A percentile compares a stretch with the other conserved stretches of the same genome.
phyloP scores from a whole-genome alignment of 1,140 invertebrate species.

The Neodiprion virginianus region DNA sequence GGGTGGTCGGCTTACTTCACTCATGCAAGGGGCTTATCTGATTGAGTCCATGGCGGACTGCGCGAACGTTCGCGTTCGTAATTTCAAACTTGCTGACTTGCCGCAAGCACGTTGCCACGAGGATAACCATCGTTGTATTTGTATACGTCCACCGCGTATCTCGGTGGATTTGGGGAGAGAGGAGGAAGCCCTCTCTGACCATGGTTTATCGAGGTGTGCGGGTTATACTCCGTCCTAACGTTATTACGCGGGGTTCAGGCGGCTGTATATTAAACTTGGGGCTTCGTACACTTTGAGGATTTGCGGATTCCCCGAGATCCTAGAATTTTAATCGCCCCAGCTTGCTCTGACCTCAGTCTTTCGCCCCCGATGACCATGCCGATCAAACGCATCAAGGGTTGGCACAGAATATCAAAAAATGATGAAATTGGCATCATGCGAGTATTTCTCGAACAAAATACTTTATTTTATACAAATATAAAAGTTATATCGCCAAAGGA shows the following conservation, averaged over 20 bases:
- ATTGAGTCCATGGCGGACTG: not conserved
- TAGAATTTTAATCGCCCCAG: not conserved
- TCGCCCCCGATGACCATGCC: no score
- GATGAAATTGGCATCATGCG: no score
- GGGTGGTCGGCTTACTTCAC: not conserved
- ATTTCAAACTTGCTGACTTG: constrained; percentile 5
- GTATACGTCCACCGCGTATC: not conserved
- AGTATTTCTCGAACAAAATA: no score
- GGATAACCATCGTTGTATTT: not conserved
- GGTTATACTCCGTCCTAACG: not conserved
- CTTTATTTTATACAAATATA: no score
- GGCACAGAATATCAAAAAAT: no score
- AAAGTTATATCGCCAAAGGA: no score
- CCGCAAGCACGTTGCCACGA: not conserved
- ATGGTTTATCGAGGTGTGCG: not conserved
- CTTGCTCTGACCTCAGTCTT: no score
- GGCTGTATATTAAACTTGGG: constrained; percentile 7
- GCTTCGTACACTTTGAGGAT: constrained; percentile 1
- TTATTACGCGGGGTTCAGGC: not conserved
- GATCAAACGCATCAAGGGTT: no score
- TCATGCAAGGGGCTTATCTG: not conserved
- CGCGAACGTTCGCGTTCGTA: not conserved
- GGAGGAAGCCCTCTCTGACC: not conserved
- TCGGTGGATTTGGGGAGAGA: not conserved
- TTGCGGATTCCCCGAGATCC: not conserved